These are phyloP conservation scores for Odobenus rosmarus DNA, from an alignment of 2,113 vertebrate genomes.

Conservation along the genomic window DNA sequence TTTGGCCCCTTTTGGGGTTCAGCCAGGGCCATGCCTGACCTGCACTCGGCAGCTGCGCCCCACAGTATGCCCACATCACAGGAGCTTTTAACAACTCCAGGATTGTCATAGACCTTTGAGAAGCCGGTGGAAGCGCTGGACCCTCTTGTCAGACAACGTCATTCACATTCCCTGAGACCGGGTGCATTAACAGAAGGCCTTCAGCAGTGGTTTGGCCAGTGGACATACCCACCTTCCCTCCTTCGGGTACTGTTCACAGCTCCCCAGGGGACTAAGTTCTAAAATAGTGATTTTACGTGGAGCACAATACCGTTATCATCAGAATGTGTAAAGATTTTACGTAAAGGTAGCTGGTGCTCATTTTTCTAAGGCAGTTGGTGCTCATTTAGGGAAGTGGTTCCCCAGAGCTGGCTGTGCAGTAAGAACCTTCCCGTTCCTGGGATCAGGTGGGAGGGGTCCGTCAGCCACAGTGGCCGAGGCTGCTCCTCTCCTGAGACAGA, in stretches of 20 bases:
- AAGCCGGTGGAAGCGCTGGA: not conserved
- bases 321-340: accelerated
- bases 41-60: accelerated
- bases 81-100: accelerated
- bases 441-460: not conserved
- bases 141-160: not conserved
- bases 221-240: not conserved
- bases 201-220: accelerated
- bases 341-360: accelerated
- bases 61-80: accelerated
- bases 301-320: accelerated
- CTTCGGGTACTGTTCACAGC: not conserved
- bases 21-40: not conserved
- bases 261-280: too few species aligned
- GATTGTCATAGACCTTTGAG: not conserved
- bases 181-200: accelerated
- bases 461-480: not conserved
- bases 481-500: not conserved
- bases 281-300: not conserved
- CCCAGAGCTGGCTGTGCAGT: not conserved
- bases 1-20: not conserved
- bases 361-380: accelerated
- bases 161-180: accelerated
- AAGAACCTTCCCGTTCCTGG: not conserved
- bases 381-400: accelerated